phyloP scores from a whole-genome alignment of 2,888 invertebrate species.

The Salpingus planirostris region DNA sequence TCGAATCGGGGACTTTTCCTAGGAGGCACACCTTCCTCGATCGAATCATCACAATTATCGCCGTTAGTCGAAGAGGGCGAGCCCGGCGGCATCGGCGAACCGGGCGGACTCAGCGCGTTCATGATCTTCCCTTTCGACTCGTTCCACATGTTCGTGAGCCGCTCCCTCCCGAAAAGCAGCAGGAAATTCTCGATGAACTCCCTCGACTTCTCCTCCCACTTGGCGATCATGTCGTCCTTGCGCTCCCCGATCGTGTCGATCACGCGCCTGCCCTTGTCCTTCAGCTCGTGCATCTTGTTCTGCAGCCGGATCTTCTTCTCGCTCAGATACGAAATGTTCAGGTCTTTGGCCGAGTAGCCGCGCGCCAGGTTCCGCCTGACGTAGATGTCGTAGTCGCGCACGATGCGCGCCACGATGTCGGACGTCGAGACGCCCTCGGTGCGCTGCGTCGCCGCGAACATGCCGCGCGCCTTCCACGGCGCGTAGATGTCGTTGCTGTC shows the following conservation, averaged over 20 bases:
- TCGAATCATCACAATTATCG: slow-evolving; percentile 26
- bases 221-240: slow-evolving; percentile 80
- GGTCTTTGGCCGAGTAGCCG: slow-evolving; percentile 96
- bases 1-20: slow-evolving; percentile 37
- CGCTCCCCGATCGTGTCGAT: slow-evolving; percentile 77
- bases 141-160: slow-evolving; percentile 83
- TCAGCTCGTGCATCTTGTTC: slow-evolving; percentile 94
- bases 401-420: slow-evolving; percentile 95
- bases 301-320: slow-evolving; percentile 95
- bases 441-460: slow-evolving; percentile 96
- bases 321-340: slow-evolving; percentile 95
- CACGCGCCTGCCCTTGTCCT: slow-evolving; percentile 85
- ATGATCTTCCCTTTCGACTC: slow-evolving; percentile 84
- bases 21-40: slow-evolving; percentile 36
- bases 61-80: slow-evolving; percentile 35
- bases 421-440: slow-evolving; percentile 94
- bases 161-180: slow-evolving; percentile 83
- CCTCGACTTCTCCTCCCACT: slow-evolving; percentile 97
- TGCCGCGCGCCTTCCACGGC: slow-evolving; percentile 83
- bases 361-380: slow-evolving; percentile 93
- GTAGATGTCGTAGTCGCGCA: slow-evolving; percentile 97
- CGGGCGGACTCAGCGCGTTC: slow-evolving; percentile 86
- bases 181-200: slow-evolving; percentile 96
- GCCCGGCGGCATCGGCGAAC: slow-evolving; percentile 52
- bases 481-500: slow-evolving; percentile 83